These are phyloP conservation scores for Esox masquinongy DNA, from an alignment of 2,797 vertebrate genomes.

Conservation along the genomic window DNA sequence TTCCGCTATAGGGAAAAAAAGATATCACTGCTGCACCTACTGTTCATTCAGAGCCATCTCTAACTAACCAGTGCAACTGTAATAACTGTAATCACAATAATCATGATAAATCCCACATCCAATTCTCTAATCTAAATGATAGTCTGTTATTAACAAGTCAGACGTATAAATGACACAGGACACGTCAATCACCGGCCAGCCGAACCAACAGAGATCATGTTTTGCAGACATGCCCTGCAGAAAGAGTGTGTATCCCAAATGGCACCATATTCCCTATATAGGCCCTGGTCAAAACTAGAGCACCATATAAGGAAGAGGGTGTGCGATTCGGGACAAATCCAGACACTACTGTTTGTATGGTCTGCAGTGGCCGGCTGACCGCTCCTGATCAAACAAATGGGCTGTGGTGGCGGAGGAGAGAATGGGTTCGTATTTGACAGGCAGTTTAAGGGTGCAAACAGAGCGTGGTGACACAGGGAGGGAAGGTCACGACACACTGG, in stretches of 20 bases:
- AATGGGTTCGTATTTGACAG: conserved; percentile 59
- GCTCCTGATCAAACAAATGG: conserved; percentile 50
- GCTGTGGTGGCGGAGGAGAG: conserved; percentile 28
- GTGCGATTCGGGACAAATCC: neutral
- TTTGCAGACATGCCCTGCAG: too few species aligned
- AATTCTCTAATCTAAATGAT: too few species aligned
- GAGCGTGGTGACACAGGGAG: conserved; percentile 50
- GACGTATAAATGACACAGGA: too few species aligned
- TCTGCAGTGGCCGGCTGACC: conserved; percentile 3
- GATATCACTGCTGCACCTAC: conserved; percentile 71
- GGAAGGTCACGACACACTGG: conserved; percentile 55
- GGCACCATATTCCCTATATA: neutral
- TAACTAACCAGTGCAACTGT: conserved; percentile 8
- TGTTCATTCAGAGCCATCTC: conserved; percentile 56
- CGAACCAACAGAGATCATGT: too few species aligned
- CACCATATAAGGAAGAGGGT: neutral
- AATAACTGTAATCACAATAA: too few species aligned
- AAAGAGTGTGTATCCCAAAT: neutral
- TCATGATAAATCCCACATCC: neutral
- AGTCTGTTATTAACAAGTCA: too few species aligned
- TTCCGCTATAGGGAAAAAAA: conserved; percentile 39
- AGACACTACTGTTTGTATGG: conserved; percentile 44
- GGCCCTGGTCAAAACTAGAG: neutral
- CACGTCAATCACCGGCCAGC: too few species aligned
- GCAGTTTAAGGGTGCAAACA: conserved; percentile 58